Evolutionary conservation across 2,113 vertebrate genomes (phyloP).

Genomic region (Tympanuchus pallidicinctus): DNA sequence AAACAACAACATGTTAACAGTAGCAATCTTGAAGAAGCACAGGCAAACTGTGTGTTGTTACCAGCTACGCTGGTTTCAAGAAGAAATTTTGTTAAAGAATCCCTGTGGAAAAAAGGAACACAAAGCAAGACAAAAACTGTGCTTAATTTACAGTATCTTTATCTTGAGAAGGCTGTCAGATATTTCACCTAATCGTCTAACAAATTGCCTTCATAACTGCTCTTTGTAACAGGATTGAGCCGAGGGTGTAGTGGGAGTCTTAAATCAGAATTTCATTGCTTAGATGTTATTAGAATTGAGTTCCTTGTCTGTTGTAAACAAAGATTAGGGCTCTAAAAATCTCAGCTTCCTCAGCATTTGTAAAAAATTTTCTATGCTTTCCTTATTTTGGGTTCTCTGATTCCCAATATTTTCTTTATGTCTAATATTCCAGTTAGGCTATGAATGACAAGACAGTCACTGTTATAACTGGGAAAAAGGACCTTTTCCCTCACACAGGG

Average conservation of each 20-base stretch:
- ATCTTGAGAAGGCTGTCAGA: neutral
- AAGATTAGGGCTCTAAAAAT: neutral
- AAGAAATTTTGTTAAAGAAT: neutral
- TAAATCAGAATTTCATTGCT: neutral
- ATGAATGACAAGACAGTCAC: neutral
- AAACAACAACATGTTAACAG: fast-evolving
- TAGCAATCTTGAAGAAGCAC: neutral
- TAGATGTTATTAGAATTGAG: neutral
- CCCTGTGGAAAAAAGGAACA: neutral
- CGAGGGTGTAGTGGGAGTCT: neutral
- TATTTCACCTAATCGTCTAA: neutral
- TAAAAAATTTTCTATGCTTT: neutral
- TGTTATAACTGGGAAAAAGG: neutral
- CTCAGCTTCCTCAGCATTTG: neutral
- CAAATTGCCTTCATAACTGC: neutral
- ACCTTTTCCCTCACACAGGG: neutral
- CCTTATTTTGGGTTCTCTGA: neutral
- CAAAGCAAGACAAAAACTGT: neutral
- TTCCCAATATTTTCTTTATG: neutral
- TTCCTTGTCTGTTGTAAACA: neutral
- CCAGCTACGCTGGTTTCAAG: neutral
- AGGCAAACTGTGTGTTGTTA: neutral
- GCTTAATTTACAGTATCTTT: neutral
- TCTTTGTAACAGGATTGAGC: neutral
- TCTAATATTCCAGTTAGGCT: neutral